Evolutionary conservation across 2,888 invertebrate genomes (phyloP).

Genomic region (Pyrrhosoma nymphula): DNA sequence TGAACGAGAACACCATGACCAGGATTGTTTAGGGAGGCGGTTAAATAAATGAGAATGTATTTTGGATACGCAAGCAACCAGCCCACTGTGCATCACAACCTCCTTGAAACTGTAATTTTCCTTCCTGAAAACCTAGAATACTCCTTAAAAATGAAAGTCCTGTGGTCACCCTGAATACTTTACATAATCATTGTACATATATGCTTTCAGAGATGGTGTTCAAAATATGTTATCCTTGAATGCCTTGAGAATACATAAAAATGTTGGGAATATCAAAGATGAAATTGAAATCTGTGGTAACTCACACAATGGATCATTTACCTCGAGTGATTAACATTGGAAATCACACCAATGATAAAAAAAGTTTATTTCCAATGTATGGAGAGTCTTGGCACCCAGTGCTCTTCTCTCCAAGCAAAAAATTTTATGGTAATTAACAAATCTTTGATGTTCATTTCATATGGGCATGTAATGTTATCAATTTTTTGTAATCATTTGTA

Average conservation of each 20-base stretch:
- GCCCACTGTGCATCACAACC: no score
- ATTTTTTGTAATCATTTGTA: slow-evolving; percentile 52
- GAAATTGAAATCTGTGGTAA: slow-evolving; percentile 48
- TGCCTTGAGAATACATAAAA: slow-evolving; percentile 56
- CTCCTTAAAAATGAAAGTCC: no score
- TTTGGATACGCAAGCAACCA: no score
- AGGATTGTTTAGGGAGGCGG: no score
- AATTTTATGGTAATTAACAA: slow-evolving; percentile 11
- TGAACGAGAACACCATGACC: no score
- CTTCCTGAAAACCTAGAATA: no score
- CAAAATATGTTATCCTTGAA: slow-evolving; percentile 61
- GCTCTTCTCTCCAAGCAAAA: slow-evolving; percentile 6
- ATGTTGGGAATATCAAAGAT: slow-evolving; percentile 26
- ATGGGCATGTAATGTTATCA: slow-evolving; percentile 47
- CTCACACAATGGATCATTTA: slow-evolving; percentile 31
- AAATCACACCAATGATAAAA: slow-evolving; percentile 38
- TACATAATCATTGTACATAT: slow-evolving; percentile 44
- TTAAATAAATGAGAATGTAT: no score
- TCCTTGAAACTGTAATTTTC: no score
- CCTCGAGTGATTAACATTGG: slow-evolving; percentile 37
- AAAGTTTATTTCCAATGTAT: slow-evolving; percentile 34
- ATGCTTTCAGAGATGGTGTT: slow-evolving; percentile 57
- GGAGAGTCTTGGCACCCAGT: not conserved
- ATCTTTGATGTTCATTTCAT: slow-evolving; percentile 39
- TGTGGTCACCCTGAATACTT: not conserved